A percentile compares a stretch with the other conserved stretches of the same genome.
Conservation (phyloP, 2,888 invertebrate species). For the Eutolmus rufibarbis region DNA sequence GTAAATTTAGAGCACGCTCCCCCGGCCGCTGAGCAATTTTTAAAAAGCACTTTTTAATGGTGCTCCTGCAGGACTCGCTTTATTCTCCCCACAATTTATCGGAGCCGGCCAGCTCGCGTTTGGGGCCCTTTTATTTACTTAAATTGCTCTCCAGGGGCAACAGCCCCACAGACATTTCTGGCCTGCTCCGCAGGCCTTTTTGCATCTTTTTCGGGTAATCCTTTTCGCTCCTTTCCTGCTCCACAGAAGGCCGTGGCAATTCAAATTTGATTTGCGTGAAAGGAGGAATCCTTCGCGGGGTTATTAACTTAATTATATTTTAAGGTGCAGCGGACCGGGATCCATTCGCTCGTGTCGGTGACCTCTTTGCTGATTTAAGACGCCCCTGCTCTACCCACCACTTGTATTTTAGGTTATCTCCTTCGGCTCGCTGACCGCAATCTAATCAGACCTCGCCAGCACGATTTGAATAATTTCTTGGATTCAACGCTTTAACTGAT, state of each 20-base stretch:
- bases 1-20: conserved; percentile 13
- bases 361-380: background rate
- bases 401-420: background rate
- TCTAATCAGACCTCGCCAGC: background rate
- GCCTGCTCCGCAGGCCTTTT: background rate
- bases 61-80: background rate
- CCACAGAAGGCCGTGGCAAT: background rate
- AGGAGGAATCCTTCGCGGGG: background rate
- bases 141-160: background rate
- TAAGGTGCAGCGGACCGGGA: background rate
- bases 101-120: background rate
- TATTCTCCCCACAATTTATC: background rate
- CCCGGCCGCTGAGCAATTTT: background rate
- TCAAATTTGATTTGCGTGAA: background rate
- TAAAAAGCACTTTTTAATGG: background rate
- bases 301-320: background rate
- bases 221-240: background rate
- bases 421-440: background rate
- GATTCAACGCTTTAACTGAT: background rate
- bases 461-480: background rate
- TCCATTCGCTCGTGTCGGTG: background rate
- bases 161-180: background rate
- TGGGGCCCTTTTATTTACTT: background rate
- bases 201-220: background rate
- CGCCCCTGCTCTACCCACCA: background rate